Conservation (phyloP, 2,888 invertebrate genomes). For the Tetranychus piercei region DNA sequence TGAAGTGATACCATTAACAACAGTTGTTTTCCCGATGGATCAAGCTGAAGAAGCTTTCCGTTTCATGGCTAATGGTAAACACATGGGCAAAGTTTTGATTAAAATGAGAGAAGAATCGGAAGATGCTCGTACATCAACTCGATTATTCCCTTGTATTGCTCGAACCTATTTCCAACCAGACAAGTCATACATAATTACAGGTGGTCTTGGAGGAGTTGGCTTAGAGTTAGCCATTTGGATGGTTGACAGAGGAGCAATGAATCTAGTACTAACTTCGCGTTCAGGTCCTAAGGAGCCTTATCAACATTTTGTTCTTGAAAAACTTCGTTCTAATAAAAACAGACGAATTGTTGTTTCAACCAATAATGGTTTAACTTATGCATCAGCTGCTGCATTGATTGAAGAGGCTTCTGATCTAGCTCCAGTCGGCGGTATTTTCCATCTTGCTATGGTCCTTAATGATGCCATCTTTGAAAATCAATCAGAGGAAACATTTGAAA, state of each 20-base stretch:
- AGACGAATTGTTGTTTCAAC: slow-evolving; percentile 47
- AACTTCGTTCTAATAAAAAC: slow-evolving; percentile 33
- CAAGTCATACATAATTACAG: slow-evolving; percentile 38
- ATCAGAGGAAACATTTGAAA: slow-evolving; percentile 54
- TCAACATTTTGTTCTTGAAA: slow-evolving; percentile 61
- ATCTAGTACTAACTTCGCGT: slow-evolving; percentile 67
- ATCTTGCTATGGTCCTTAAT: slow-evolving; percentile 60
- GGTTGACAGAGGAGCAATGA: slow-evolving; percentile 64
- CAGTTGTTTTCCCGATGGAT: slow-evolving; percentile 61
- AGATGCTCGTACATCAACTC: slow-evolving; percentile 29
- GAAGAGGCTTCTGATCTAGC: slow-evolving; percentile 46
- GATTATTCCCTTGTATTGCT: slow-evolving; percentile 43
- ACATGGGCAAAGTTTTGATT: slow-evolving; percentile 86
- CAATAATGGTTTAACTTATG: slow-evolving; percentile 36
- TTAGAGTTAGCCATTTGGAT: slow-evolving; percentile 81
- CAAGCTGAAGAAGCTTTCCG: slow-evolving; percentile 79
- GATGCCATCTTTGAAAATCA: slow-evolving; percentile 76
- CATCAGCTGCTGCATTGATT: slow-evolving; percentile 50
- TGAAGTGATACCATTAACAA: slow-evolving; percentile 72
- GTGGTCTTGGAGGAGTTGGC: slow-evolving; percentile 90
- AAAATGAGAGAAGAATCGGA: slow-evolving; percentile 38
- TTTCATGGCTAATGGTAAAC: slow-evolving; percentile 89
- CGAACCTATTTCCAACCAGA: slow-evolving; percentile 50
- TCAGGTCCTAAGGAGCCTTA: slow-evolving; percentile 78
- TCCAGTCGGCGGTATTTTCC: slow-evolving; percentile 69